These are phyloP conservation scores for Hippoglossus stenolepis DNA, from an alignment of 2,113 vertebrate species.

Conservation along the genomic window DNA sequence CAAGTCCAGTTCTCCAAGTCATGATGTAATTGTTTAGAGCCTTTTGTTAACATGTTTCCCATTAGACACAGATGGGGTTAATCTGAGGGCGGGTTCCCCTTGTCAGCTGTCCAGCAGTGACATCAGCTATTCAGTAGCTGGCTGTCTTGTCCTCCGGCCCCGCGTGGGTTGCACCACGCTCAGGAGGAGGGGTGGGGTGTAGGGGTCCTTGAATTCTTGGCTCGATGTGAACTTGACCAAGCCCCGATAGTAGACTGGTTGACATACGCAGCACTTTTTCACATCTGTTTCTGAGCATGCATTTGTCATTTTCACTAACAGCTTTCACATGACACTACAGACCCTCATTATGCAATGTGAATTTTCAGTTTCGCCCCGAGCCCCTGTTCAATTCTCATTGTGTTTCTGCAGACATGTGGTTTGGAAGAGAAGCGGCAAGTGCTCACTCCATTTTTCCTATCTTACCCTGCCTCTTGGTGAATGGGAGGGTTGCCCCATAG, in stretches of 20 bases:
- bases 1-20: background rate
- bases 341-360: background rate
- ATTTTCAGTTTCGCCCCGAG: constrained; percentile 31
- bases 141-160: constrained; percentile 47
- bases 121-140: constrained; percentile 70
- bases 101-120: constrained; percentile 68
- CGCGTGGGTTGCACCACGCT: constrained; percentile 35
- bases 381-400: constrained; percentile 15
- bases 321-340: background rate
- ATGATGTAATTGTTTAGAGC: constrained; percentile 43
- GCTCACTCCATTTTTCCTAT: constrained; percentile 6
- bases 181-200: constrained; percentile 16
- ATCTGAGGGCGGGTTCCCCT: constrained; percentile 68
- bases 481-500: background rate
- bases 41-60: constrained; percentile 18
- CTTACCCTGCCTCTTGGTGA: background rate
- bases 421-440: background rate
- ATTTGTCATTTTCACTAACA: background rate
- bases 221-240: constrained; percentile 19
- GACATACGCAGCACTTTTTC: constrained; percentile 7
- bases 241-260: background rate
- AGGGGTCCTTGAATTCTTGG: constrained; percentile 54
- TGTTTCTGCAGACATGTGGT: constrained; percentile 2
- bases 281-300: background rate
- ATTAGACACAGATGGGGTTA: constrained; percentile 38